phyloP scores from a whole-genome alignment of 2,113 vertebrate species.

The Ptychochromis oligacanthus region DNA sequence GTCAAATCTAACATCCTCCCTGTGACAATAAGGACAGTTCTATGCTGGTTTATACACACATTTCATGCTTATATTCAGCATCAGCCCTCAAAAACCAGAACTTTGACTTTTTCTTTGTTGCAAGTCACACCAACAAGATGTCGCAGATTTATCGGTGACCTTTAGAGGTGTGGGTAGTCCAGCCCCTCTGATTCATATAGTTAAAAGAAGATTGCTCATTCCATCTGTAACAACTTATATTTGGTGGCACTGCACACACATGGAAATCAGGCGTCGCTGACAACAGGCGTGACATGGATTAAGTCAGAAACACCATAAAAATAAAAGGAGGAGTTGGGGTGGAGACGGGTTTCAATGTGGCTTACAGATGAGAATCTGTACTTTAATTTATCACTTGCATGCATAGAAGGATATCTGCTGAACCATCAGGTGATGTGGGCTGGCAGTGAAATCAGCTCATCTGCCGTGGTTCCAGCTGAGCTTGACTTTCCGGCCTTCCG shows the following conservation, averaged over 20 bases:
- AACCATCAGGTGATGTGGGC: not conserved
- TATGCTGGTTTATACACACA: too few relatives aligned
- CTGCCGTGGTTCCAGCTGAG: not conserved
- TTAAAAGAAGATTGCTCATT: not conserved
- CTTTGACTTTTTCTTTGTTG: not conserved
- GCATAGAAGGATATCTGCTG: not conserved
- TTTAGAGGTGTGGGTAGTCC: not conserved
- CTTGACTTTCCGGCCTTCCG: not conserved
- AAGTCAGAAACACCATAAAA: too few relatives aligned
- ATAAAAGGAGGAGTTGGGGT: not conserved
- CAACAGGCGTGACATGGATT: not conserved
- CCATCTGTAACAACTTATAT: not conserved
- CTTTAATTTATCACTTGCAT: not conserved
- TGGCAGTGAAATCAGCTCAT: not conserved
- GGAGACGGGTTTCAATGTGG: too few relatives aligned
- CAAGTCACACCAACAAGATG: not conserved
- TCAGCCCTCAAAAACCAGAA: not conserved
- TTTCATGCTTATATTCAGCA: not conserved
- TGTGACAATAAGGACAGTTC: not conserved
- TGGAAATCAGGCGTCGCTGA: not conserved
- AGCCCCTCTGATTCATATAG: not conserved
- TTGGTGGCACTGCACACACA: accelerated
- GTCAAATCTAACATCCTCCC: not conserved
- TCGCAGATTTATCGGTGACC: not conserved
- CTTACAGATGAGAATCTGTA: not conserved